Evolutionary conservation across 2,797 vertebrate genomes (phyloP).

Genomic region (Hypotaenidia philippensis): DNA sequence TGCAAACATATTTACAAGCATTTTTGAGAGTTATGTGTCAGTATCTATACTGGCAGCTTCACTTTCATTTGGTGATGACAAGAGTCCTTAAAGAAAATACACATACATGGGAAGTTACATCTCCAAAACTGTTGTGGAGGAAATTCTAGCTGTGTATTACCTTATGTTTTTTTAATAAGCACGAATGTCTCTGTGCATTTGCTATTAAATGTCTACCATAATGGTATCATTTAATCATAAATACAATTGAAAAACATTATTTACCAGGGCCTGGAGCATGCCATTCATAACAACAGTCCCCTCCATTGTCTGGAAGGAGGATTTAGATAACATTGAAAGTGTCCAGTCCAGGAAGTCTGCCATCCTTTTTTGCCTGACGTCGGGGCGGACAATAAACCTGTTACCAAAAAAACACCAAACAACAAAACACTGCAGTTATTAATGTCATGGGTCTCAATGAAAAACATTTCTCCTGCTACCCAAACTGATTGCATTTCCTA

Average conservation of each 20-base stretch:
- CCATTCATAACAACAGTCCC: constrained; percentile 89
- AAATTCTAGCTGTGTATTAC: not conserved
- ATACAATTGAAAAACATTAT: not conserved
- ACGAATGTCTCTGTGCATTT: not conserved
- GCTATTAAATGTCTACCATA: not conserved
- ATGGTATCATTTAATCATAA: not conserved
- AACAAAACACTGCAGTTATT: not conserved
- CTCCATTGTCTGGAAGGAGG: constrained; percentile 83
- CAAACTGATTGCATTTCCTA: not conserved
- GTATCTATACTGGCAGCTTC: not conserved
- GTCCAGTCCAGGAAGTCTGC: constrained; percentile 95
- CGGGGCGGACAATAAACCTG: constrained; percentile 95
- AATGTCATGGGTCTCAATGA: not conserved
- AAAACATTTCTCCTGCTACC: not conserved
- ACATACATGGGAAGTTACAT: not conserved
- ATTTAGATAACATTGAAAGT: constrained; percentile 85
- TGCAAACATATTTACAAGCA: not conserved
- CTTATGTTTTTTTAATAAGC: not conserved
- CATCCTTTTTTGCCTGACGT: constrained; percentile 90
- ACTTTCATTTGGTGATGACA: not conserved
- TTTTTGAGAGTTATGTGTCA: not conserved
- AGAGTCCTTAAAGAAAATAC: not conserved
- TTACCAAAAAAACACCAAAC: not conserved
- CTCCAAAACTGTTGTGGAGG: not conserved
- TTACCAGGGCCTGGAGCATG: constrained; percentile 93